Percentiles rank a stretch among this genome's conserved stretches.
These are phyloP conservation scores for Isotomurus palustris DNA, from an alignment of 2,888 invertebrate genomes.

Conservation along the genomic window DNA sequence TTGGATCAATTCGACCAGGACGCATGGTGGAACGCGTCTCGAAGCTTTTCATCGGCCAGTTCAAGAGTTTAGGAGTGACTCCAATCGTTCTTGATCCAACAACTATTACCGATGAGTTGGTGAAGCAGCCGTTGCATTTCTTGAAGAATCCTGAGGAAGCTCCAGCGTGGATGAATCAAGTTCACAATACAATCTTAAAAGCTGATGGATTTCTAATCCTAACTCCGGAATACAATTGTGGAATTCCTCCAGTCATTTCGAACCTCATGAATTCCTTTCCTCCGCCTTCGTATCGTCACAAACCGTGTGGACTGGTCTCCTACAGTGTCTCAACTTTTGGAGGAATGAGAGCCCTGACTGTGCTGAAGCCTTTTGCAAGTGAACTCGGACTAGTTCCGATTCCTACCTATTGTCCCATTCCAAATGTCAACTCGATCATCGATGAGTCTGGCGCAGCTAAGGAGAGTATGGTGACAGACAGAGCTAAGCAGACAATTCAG, in stretches of 20 bases:
- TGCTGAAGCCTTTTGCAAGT: slow-evolving; percentile 37
- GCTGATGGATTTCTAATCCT: slow-evolving; percentile 51
- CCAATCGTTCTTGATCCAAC: slow-evolving; percentile 11
- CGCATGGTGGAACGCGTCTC: slow-evolving; percentile 46
- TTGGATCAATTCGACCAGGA: slow-evolving; percentile 47
- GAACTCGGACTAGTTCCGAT: slow-evolving; percentile 43
- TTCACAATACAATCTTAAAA: slow-evolving; percentile 43
- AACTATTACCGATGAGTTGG: neutral
- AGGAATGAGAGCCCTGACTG: slow-evolving; percentile 40
- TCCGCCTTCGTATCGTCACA: slow-evolving; percentile 48
- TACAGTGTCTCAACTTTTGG: slow-evolving; percentile 46
- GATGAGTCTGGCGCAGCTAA: slow-evolving; percentile 27
- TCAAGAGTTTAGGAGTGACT: neutral
- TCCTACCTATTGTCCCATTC: slow-evolving; percentile 28
- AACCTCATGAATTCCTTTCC: slow-evolving; percentile 52
- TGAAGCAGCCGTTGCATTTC: slow-evolving; percentile 47
- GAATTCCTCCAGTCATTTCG: slow-evolving; percentile 51
- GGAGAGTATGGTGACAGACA: slow-evolving; percentile 16
- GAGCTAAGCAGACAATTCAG: slow-evolving; percentile 43
- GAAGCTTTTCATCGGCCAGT: slow-evolving; percentile 39
- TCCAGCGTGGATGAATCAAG: slow-evolving; percentile 46
- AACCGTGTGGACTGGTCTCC: slow-evolving; percentile 47
- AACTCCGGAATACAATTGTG: slow-evolving; percentile 50
- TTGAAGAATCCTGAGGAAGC: slow-evolving; percentile 36
- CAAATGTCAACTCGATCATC: slow-evolving; percentile 30